A percentile compares a stretch with the other conserved stretches of the same genome.
These are phyloP conservation scores for Neofelis nebulosa DNA, from an alignment of 2,113 vertebrate species.

Conservation along the genomic window DNA sequence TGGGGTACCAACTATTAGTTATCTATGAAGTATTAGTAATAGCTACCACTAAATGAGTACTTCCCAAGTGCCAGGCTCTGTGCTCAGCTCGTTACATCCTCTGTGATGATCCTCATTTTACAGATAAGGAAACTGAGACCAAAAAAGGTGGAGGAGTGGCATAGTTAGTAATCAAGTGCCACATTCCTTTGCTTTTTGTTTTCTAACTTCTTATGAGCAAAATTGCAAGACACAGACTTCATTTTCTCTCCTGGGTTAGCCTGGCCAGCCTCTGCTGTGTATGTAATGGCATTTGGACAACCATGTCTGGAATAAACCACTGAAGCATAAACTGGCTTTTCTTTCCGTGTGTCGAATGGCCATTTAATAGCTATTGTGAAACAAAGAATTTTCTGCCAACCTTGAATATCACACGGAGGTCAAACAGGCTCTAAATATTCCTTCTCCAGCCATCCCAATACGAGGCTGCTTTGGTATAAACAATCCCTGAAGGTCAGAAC, in stretches of 20 bases:
- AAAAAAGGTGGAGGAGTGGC: not conserved
- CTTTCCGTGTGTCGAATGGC: constrained; percentile 21
- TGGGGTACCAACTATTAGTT: not conserved
- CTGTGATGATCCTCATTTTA: not conserved
- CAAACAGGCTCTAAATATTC: constrained; percentile 61
- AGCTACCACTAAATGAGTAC: not conserved
- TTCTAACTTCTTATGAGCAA: constrained; percentile 14
- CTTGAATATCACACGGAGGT: constrained; percentile 74
- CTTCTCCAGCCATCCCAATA: not conserved
- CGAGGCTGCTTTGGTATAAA: constrained; percentile 51
- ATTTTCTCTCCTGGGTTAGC: not conserved
- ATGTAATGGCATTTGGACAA: not conserved
- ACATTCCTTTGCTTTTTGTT: not conserved
- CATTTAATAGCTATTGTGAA: constrained; percentile 67
- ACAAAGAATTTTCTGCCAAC: constrained; percentile 66
- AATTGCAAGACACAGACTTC: not conserved
- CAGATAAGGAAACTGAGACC: not conserved
- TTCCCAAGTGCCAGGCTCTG: not conserved
- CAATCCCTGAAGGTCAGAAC: constrained; percentile 46
- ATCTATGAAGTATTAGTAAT: not conserved
- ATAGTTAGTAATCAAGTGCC: not conserved
- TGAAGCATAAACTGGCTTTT: constrained; percentile 46
- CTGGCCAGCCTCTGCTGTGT: not conserved
- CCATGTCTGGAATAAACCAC: not conserved
- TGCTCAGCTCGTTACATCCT: not conserved